A percentile compares a stretch with the other conserved stretches of the same genome.
Evolutionary conservation across 2,797 vertebrate species (phyloP).

Genomic region (Toxotes lorentzi): DNA sequence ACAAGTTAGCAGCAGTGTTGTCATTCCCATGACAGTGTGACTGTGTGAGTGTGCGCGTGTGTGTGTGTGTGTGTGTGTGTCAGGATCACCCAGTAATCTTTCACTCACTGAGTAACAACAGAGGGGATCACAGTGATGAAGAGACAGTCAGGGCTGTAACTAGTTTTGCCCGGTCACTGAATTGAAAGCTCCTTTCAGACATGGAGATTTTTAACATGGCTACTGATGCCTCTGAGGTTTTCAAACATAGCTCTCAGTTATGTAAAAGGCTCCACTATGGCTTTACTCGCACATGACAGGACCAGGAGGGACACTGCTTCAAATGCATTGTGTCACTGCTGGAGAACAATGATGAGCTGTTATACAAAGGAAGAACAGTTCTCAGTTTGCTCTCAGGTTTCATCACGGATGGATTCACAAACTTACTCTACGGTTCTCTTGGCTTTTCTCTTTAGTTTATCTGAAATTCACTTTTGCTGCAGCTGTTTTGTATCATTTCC

Average conservation of each 20-base stretch:
- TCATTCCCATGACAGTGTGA: constrained; percentile 45
- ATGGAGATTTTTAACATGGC: not conserved
- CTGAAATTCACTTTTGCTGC: not conserved
- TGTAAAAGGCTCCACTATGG: not conserved
- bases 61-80: constrained; percentile 13
- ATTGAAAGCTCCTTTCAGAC: not conserved
- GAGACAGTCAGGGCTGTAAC: not conserved
- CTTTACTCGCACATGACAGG: constrained; percentile 9
- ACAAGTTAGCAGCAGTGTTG: constrained; percentile 50
- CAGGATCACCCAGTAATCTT: not conserved
- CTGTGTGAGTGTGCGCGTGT: constrained; percentile 7
- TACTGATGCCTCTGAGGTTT: not conserved
- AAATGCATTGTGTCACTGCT: not conserved
- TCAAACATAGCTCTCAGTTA: not conserved
- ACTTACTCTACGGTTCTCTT: not conserved
- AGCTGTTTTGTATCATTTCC: not conserved
- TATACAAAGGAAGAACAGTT: not conserved
- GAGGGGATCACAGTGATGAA: not conserved
- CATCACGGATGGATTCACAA: not conserved
- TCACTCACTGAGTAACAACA: not conserved
- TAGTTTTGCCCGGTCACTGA: not conserved
- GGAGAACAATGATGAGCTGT: not conserved
- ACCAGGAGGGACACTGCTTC: no score
- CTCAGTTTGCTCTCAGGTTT: not conserved
- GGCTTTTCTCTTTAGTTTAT: not conserved